Evolutionary conservation across 92 coral and sea anemone species (phyloP).

Genomic region (Palythoa caribaeorum): DNA sequence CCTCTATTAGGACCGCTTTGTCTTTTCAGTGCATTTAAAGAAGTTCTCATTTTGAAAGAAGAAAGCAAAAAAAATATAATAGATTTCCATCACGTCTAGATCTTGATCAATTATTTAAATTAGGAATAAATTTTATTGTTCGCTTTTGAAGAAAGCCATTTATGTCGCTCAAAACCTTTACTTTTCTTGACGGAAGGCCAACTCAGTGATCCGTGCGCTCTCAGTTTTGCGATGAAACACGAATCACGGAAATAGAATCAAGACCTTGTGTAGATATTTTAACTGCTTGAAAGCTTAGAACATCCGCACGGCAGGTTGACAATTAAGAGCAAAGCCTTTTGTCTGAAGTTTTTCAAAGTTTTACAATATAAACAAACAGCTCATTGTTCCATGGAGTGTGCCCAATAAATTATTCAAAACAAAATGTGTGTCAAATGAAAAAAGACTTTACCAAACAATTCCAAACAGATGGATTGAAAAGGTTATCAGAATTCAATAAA

Average conservation of each 20-base stretch:
- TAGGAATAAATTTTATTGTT: constrained; percentile 17
- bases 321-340: constrained; percentile 41
- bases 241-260: constrained; percentile 1
- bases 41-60: constrained; percentile 18
- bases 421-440: constrained; percentile 47
- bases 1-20: constrained; percentile 44
- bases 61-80: constrained; percentile 34
- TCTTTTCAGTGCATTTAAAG: constrained; percentile 29
- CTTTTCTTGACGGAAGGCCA: not conserved
- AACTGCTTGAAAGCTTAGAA: constrained; percentile 32
- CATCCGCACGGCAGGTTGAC: constrained; percentile 53
- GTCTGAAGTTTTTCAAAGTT: constrained; percentile 49
- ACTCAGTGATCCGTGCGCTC: not conserved
- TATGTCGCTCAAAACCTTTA: not conserved
- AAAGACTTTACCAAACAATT: constrained; percentile 48
- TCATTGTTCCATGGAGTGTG: constrained; percentile 46
- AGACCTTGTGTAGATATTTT: not conserved
- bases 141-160: constrained; percentile 6
- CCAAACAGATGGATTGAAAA: constrained; percentile 46
- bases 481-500: constrained; percentile 46
- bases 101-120: constrained; percentile 48
- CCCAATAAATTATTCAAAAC: constrained; percentile 51
- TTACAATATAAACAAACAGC: constrained; percentile 49
- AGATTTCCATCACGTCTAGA: constrained; percentile 46
- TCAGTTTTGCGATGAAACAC: not conserved